Evolutionary conservation across 2,797 vertebrate species (phyloP), one percentile per base, ranked within the genome.

Genomic region (Pipistrellus nathusii): DNA sequence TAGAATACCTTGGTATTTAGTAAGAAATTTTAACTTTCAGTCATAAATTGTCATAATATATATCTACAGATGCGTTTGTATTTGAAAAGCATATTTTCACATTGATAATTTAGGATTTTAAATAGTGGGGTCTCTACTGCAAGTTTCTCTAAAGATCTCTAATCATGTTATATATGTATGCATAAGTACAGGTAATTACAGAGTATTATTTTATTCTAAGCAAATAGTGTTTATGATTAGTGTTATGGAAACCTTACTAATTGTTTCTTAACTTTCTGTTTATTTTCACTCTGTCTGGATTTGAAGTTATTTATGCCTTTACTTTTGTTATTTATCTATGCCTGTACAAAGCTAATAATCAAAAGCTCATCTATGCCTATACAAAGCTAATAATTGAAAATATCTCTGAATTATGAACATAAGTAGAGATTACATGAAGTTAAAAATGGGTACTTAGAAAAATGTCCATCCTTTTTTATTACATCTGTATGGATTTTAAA

Each of bases 21-120:
- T 5, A 23, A 85, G 51, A 53, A 6, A 32, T 44, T 21, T 72
- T 85, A 92, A 55, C 44, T 86, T 93, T 84, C 3, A 55, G 25
- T 78, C 44, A 94, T 51, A 80, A 77, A 77, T 55, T 44, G 8
- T 55, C 51, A 80, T 41, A 15, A 2, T 69, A 9, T 25, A 5
- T 59, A 46, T 71, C 41, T 4, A 64, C 8, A 32, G 78, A 53
- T 64, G 1, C 0, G 46, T 66, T 92, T 4, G 5, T 46, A 89
- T 69, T 76, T 55, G 3, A 11, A 8, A 76, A 30, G 1, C 53
- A 8, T 3, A 55, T 77, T 68, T 46, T 72, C 8, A 46, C 76
- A 18, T 59, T 84, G 88, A 12, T 23, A 44, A 78, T 80, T 92
- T 44, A 84, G 9, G 3, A 48, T 95, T 91, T 89, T 23, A 86